Percentiles rank a stretch among this genome's conserved stretches.
Evolutionary conservation across 1,140 invertebrate genomes (phyloP).

Genomic region (Achatina immaculata): DNA sequence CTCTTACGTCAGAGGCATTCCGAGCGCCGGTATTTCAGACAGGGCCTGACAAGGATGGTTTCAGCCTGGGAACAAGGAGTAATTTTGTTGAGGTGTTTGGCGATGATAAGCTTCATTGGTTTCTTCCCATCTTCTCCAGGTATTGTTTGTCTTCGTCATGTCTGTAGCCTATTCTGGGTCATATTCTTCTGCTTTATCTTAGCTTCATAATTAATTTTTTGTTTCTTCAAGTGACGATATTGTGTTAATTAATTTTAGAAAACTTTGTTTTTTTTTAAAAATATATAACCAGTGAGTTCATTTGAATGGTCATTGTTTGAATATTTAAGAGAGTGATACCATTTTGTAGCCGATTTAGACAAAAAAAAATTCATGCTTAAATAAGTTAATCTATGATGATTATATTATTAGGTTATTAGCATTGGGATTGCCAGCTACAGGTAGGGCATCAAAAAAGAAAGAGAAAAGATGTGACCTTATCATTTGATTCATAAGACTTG

Average conservation of each 20-base stretch:
- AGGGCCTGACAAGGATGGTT: constrained; percentile 95
- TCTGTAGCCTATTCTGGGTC: not conserved
- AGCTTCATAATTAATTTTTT: not conserved
- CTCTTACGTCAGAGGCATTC: constrained; percentile 85
- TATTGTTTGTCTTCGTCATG: constrained; percentile 68
- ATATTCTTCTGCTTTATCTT: not conserved
- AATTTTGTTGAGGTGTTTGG: constrained; percentile 98
- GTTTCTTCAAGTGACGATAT: not conserved
- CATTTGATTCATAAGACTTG: too few species aligned
- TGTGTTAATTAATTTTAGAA: not conserved
- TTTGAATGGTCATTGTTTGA: not conserved
- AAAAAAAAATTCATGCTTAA: not conserved
- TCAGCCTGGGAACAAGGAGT: constrained; percentile 88
- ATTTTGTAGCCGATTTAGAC: not conserved
- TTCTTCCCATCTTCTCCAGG: constrained; percentile 93
- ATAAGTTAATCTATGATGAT: too few species aligned
- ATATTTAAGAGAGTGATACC: not conserved
- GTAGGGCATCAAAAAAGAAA: too few species aligned
- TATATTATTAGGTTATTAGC: too few species aligned
- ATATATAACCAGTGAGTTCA: not conserved
- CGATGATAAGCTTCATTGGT: constrained; percentile 85
- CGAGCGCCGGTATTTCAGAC: constrained; percentile 91
- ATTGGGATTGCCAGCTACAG: too few species aligned
- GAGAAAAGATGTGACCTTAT: too few species aligned
- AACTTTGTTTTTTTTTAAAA: too few species aligned